phyloP scores from a whole-genome alignment of 2,888 invertebrate species.

The Rhamphomyia laevipes region DNA sequence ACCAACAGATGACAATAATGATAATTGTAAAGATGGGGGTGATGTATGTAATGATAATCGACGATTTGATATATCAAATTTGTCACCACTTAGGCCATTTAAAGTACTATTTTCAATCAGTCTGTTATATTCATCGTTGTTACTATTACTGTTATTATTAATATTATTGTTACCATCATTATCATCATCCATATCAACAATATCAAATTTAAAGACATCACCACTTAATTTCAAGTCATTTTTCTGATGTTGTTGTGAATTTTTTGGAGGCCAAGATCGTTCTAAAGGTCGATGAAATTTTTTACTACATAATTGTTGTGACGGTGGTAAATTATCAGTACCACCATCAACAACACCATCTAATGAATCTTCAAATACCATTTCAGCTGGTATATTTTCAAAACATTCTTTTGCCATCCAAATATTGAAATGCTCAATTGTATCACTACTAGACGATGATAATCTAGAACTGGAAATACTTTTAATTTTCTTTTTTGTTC shows the following conservation, averaged over 20 bases:
- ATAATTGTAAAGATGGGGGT: constrained; percentile 19
- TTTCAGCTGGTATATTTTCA: constrained; percentile 34
- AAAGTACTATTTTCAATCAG: not conserved
- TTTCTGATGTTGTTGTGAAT: constrained; percentile 34
- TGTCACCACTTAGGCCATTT: not conserved
- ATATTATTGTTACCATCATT: constrained; percentile 36
- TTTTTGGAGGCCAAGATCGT: constrained; percentile 57
- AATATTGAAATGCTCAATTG: constrained; percentile 27
- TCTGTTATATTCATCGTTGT: constrained; percentile 5
- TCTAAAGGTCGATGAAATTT: constrained; percentile 60
- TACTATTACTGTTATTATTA: constrained; percentile 37
- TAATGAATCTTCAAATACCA: constrained; percentile 24
- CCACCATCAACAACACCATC: constrained; percentile 22
- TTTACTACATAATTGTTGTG: constrained; percentile 8
- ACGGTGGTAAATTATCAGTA: constrained; percentile 25
- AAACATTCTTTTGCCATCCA: constrained; percentile 37
- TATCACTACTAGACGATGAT: constrained; percentile 8
- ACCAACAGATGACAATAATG: constrained; percentile 27
- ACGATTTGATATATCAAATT: not conserved
- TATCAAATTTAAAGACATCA: constrained; percentile 72
- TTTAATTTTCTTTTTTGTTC: constrained; percentile 55
- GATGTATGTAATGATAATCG: constrained; percentile 11
- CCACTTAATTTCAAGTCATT: constrained; percentile 46
- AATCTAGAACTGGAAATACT: constrained; percentile 15
- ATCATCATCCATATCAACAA: constrained; percentile 68